Evolutionary conservation across 1,140 invertebrate genomes (phyloP), one percentile per base, ranked within the genome.

Genomic region (Hylaeus volcanicus): DNA sequence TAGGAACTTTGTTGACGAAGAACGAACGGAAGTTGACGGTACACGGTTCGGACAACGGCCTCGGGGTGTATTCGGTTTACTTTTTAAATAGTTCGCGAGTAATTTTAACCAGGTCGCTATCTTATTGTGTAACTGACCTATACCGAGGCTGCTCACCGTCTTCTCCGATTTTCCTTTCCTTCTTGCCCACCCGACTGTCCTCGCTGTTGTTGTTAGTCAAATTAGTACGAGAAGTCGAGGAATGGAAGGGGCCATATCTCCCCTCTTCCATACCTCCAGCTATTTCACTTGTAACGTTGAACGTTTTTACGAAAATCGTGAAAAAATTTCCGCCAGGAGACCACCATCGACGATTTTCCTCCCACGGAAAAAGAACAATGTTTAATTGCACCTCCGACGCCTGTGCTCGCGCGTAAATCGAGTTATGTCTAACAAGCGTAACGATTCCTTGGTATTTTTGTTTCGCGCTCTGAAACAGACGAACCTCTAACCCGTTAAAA

Each of bases 101-200:
- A 82, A 79, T 79, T 79, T 79, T 81, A 81, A 81, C 73, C n/a
- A 14, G 43, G 12, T 26, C 65, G 58, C 5, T 14, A 63, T 72
- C 58, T 73, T 72, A 73, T 82, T 79, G 75, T 55, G 80, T 73
- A 79, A 82, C 69, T 78, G 75, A 79, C 60, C 75, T 78, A 71
- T 78, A 71, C 74, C 55, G 51, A 65, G 41, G 39, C 45, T 37
- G 58, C 56, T 56, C 55, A 37, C 56, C 12, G n/a, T 64, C 26
- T 51, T 26, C 69, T 45, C 64, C 41, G 43, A 55, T 81, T 69
- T 61, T 60, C 51, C 78, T 74, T 15, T 60, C 2, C 37, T 65
- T 74, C 9, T n/a, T 26, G 37, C 26, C 8, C 37, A 15, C 15
- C 2, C 15, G 53, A 14, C 61, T 41, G 55, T 71, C 43, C 58